Evolutionary conservation across 2,797 vertebrate species (phyloP).

Genomic region (Sebastes glaucus): DNA sequence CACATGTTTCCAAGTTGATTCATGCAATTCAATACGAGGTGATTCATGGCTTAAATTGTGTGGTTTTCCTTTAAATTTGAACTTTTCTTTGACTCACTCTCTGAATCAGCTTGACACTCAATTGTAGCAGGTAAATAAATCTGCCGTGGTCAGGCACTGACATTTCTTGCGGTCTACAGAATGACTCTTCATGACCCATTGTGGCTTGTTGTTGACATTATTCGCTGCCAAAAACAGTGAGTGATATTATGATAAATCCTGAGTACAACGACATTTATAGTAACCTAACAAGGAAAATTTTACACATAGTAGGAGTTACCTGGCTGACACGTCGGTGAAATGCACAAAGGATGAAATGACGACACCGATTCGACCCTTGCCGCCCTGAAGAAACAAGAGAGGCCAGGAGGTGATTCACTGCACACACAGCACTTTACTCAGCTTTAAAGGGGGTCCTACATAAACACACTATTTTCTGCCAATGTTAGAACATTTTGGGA

Average conservation of each 20-base stretch:
- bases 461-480: neutral
- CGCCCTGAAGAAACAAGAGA: conserved; percentile 82
- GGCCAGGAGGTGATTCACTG: conserved; percentile 31
- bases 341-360: conserved; percentile 95
- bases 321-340: conserved; percentile 94
- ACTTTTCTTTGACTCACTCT: conserved; percentile 49
- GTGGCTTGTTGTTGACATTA: conserved; percentile 27
- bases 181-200: conserved; percentile 13
- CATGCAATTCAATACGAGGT: conserved; percentile 64
- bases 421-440: neutral
- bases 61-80: conserved; percentile 48
- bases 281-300: neutral
- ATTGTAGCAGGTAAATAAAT: conserved; percentile 36
- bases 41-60: conserved; percentile 63
- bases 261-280: conserved; percentile 10
- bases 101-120: conserved; percentile 59
- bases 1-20: conserved; percentile 61
- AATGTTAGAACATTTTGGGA: neutral
- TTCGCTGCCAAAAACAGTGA: neutral
- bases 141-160: conserved; percentile 17
- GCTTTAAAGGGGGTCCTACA: neutral
- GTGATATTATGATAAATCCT: conserved; percentile 1
- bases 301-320: conserved; percentile 79
- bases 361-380: conserved; percentile 94
- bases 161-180: conserved; percentile 31